Percentiles rank a stretch among this genome's conserved stretches.
Evolutionary conservation across 2,113 vertebrate genomes (phyloP).

Genomic region (Psettodes erumei): DNA sequence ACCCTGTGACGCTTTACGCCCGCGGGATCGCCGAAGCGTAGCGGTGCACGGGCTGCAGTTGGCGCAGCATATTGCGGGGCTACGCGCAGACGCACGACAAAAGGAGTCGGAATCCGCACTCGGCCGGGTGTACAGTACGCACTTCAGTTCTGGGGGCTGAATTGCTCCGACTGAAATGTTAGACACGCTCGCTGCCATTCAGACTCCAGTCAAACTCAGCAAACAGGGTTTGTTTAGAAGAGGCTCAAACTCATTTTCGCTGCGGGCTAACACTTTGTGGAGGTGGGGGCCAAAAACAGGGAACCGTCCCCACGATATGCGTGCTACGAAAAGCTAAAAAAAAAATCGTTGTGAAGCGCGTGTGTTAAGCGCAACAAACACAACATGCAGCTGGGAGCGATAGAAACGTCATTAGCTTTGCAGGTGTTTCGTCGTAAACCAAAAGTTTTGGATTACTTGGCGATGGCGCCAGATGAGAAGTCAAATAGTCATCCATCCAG

Average conservation of each 20-base stretch:
- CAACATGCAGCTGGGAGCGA: not conserved
- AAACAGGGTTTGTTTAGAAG: conserved; percentile 14
- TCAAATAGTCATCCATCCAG: not conserved
- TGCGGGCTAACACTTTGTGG: conserved; percentile 1
- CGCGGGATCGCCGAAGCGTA: conserved; percentile 40
- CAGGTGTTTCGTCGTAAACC: not conserved
- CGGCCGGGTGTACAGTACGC: conserved; percentile 13
- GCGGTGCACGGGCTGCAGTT: conserved; percentile 38
- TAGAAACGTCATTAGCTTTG: not conserved
- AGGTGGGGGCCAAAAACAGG: conserved; percentile 17
- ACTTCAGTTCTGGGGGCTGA: conserved; percentile 17
- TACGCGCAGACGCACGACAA: conserved; percentile 45
- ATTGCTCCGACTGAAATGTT: conserved; percentile 30
- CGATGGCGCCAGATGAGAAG: not conserved
- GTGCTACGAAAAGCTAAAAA: too few species aligned
- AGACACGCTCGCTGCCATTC: conserved; percentile 21
- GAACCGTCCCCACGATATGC: not conserved
- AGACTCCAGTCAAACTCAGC: conserved; percentile 12
- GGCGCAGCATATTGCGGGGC: conserved; percentile 45
- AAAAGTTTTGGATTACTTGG: not conserved
- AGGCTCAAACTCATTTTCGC: conserved; percentile 10
- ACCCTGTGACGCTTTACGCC: conserved; percentile 57
- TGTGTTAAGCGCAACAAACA: too few species aligned
- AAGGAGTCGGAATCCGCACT: conserved; percentile 46
- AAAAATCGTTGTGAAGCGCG: too few species aligned